These are phyloP conservation scores for Lordiphosa clarofinis DNA, from an alignment of 1,140 invertebrate species.

Conservation along the genomic window DNA sequence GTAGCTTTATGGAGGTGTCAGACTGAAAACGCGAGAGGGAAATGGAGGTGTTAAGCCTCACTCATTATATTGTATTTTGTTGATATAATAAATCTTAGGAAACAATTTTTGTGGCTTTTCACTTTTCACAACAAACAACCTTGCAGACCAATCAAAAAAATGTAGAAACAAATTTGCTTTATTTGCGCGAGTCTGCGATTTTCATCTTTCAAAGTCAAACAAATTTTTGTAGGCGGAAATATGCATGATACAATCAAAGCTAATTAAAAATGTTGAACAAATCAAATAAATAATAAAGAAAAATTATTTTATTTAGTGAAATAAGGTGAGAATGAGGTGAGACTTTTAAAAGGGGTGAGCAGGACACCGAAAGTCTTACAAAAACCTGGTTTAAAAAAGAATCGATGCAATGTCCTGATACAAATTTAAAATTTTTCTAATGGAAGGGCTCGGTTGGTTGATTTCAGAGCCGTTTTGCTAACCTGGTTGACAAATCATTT, in stretches of 20 bases:
- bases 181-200: not conserved
- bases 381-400: too few relatives aligned
- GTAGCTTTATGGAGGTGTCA: conserved; percentile 33
- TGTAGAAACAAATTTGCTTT: conserved; percentile 21
- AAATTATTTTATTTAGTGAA: conserved; percentile 10
- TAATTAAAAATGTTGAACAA: conserved; percentile 43
- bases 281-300: conserved; percentile 21
- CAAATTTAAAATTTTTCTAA: too few relatives aligned
- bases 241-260: conserved; percentile 29
- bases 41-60: conserved; percentile 6
- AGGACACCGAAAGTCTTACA: too few relatives aligned
- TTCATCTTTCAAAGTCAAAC: conserved; percentile 35
- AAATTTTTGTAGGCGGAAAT: conserved; percentile 37
- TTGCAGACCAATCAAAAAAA: conserved; percentile 62
- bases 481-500: too few relatives aligned
- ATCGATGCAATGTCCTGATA: too few relatives aligned
- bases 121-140: conserved; percentile 44
- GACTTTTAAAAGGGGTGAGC: too few relatives aligned
- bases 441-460: too few relatives aligned
- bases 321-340: conserved; percentile 17
- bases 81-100: conserved; percentile 37
- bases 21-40: not conserved
- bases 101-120: conserved; percentile 37
- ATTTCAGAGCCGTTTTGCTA: too few relatives aligned
- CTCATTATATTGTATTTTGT: conserved; percentile 20